phyloP scores from a whole-genome alignment of 1,140 invertebrate species.

The Musca domestica region DNA sequence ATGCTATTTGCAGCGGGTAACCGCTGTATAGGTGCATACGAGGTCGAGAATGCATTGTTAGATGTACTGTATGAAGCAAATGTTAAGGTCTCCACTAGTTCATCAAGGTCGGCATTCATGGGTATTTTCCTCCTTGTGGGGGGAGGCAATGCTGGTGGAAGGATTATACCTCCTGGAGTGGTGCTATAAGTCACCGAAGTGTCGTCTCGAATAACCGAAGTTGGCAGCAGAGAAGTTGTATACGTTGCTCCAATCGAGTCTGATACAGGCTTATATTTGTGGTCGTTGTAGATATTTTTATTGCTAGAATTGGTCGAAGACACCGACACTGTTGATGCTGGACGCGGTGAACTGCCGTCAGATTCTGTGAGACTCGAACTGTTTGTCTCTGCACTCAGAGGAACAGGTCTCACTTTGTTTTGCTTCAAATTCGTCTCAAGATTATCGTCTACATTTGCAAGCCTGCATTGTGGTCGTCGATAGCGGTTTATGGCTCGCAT shows the following conservation, averaged over 20 bases:
- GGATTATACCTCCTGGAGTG: constrained; percentile 26
- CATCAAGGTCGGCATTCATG: constrained; percentile 54
- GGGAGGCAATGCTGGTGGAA: constrained; percentile 56
- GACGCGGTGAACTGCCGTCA: neutral
- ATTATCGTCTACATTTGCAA: constrained; percentile 5
- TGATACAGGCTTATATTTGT: constrained; percentile 2
- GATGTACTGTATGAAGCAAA: constrained; percentile 41
- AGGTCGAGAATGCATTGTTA: constrained; percentile 15
- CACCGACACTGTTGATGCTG: constrained; percentile 2
- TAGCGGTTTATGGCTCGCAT: constrained; percentile 48
- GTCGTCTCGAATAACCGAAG: constrained; percentile 51
- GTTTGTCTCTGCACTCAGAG: constrained; percentile 26
- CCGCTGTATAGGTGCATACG: constrained; percentile 27
- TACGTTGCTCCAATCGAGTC: constrained; percentile 21
- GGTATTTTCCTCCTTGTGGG: constrained; percentile 56
- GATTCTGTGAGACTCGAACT: neutral
- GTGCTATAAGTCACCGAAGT: constrained; percentile 38
- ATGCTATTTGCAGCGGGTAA: constrained; percentile 33
- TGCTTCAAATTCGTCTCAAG: constrained; percentile 36
- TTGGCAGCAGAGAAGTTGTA: constrained; percentile 45
- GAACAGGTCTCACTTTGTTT: constrained; percentile 50
- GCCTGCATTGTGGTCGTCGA: constrained; percentile 35
- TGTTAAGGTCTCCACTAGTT: constrained; percentile 56
- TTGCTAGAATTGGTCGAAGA: constrained; percentile 15
- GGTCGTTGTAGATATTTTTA: constrained; percentile 29